Evolutionary conservation across 2,888 invertebrate genomes (phyloP), one percentile per base, ranked within the genome.

Genomic region (Lepidocyrtinus sp.): DNA sequence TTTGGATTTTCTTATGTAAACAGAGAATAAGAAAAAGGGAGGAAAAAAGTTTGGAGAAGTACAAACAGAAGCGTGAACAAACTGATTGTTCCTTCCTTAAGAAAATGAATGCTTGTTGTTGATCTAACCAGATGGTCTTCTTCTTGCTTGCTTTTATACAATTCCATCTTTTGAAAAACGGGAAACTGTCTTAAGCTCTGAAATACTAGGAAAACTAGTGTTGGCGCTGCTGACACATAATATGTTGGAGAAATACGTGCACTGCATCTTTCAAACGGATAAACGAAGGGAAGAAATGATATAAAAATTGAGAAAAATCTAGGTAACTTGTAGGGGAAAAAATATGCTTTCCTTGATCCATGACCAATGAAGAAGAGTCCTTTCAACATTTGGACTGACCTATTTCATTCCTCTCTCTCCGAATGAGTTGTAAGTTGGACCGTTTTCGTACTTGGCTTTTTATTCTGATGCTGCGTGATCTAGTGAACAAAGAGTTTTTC

Each of bases 161-260:
- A 50, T 50, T 50, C n/a, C n/a, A n/a, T n/a, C n/a, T n/a, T 50
- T 17, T 12, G 36, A 36, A 50, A 50, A 50, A 50, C 50, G 17
- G 50, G 50, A 12, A 50, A n/a, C 2, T 12, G 50, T 7, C 50
- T n/a, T n/a, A n/a, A n/a, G n/a, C n/a, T n/a, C n/a, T 50, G 50
- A 50, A 17, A 17, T 50, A n/a, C n/a, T n/a, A 50, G 17, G 50
- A 12, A 50, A 50, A 50, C n/a, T 50, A 17, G 50, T 12, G 50
- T 50, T 50, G 50, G 50, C 50, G 50, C 50, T 50, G 50, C 50
- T 50, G 50, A 50, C 50, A 50, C 50, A 50, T 50, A 50, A 50
- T 50, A 50, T 50, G 50, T 50, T n/a, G 17, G 50, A 50, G 36
- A 36, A 36, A 12, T 36, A 50, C 50, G 50, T 50, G 50, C 50